Evolutionary conservation across 1,140 invertebrate genomes (phyloP).

Genomic region (Trichonephila clavata): DNA sequence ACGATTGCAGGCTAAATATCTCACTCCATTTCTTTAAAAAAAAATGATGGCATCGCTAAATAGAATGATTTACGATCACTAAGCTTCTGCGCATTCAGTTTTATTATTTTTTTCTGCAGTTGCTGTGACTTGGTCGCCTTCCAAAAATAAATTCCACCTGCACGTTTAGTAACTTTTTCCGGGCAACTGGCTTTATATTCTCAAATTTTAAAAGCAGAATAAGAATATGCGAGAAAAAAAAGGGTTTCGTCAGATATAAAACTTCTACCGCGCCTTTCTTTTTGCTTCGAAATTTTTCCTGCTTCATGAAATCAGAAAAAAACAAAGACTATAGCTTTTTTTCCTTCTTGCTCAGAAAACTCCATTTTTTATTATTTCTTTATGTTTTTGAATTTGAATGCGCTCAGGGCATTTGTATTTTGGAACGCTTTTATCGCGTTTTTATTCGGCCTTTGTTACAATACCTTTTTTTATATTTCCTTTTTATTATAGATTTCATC

Average conservation of each 20-base stretch:
- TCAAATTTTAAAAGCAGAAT: slow-evolving; percentile 11
- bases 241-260: background rate
- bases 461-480: background rate
- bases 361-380: background rate
- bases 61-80: slow-evolving; percentile 16
- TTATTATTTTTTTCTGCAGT: too few relatives aligned
- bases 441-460: background rate
- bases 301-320: background rate
- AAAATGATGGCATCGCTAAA: slow-evolving; percentile 11
- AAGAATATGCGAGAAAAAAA: background rate
- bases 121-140: background rate
- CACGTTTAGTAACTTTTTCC: background rate
- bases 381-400: background rate
- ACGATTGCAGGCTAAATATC: background rate
- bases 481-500: background rate
- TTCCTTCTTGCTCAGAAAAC: background rate
- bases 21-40: background rate
- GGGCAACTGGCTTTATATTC: background rate
- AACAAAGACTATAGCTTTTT: background rate
- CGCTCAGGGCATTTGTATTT: background rate
- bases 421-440: background rate
- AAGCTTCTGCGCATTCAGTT: background rate
- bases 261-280: background rate
- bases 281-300: background rate
- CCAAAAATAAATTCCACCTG: background rate